phyloP scores from a whole-genome alignment of 2,888 invertebrate genomes.

The Atethmia centrago region DNA sequence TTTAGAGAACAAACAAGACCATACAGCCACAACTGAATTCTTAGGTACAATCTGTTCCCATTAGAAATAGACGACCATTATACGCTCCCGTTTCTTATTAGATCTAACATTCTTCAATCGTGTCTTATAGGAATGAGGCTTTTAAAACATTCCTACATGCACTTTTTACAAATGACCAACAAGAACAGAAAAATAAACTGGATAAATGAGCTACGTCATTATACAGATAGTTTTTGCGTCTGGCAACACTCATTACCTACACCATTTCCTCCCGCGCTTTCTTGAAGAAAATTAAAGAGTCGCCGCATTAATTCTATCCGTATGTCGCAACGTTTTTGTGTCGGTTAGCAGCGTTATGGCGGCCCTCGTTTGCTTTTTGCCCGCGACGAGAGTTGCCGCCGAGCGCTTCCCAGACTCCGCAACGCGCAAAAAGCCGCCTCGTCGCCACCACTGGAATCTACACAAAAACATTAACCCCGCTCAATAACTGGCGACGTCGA shows the following conservation, averaged over 20 bases:
- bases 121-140: constrained; percentile 69
- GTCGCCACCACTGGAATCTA: constrained; percentile 80
- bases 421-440: constrained; percentile 75
- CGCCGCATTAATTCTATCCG: constrained; percentile 89
- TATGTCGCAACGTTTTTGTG: constrained; percentile 85
- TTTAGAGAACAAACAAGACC: constrained; percentile 4
- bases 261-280: constrained; percentile 89
- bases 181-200: constrained; percentile 78
- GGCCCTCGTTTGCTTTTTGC: constrained; percentile 83
- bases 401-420: constrained; percentile 85
- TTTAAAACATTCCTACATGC: constrained; percentile 72
- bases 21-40: constrained; percentile 32
- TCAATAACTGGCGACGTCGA: constrained; percentile 88
- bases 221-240: constrained; percentile 86
- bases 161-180: constrained; percentile 69
- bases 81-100: constrained; percentile 61
- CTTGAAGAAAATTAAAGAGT: constrained; percentile 90
- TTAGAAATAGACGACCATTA: constrained; percentile 60
- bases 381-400: constrained; percentile 73
- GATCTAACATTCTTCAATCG: constrained; percentile 66
- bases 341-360: constrained; percentile 85
- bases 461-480: constrained; percentile 85
- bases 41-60: constrained; percentile 33
- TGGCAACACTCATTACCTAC: constrained; percentile 87
- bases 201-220: constrained; percentile 84